Evolutionary conservation across 2,888 invertebrate genomes (phyloP).

Genomic region (Erebia ligea): DNA sequence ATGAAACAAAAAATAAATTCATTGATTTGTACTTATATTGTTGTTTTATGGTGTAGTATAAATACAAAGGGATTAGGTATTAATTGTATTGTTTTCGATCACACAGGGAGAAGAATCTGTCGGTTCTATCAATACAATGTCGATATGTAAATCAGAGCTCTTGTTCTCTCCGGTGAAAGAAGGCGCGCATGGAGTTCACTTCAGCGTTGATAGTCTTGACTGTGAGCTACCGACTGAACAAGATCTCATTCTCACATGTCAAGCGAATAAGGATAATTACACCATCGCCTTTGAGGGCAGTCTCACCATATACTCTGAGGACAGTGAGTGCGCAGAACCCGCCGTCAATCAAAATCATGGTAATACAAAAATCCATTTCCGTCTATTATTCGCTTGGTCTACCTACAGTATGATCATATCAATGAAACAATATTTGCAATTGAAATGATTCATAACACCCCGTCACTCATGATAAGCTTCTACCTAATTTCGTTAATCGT

Average conservation of each 20-base stretch:
- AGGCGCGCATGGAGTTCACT: constrained; percentile 88
- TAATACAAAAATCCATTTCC: constrained; percentile 42
- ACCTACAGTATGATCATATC: constrained; percentile 23
- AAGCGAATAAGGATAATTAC: constrained; percentile 96
- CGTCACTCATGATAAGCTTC: constrained; percentile 56
- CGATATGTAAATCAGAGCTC: constrained; percentile 95
- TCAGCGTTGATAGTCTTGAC: constrained; percentile 95
- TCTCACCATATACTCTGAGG: constrained; percentile 92
- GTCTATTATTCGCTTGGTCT: background rate
- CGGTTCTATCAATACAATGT: constrained; percentile 91
- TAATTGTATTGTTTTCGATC: constrained; percentile 27
- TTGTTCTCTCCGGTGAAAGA: constrained; percentile 96
- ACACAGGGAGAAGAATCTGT: constrained; percentile 88
- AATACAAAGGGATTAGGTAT: background rate
- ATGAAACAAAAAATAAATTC: background rate
- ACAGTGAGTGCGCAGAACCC: constrained; percentile 86
- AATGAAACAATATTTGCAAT: constrained; percentile 58
- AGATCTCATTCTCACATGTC: constrained; percentile 94
- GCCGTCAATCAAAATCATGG: constrained; percentile 82
- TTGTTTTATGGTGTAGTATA: background rate
- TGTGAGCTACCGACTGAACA: constrained; percentile 91
- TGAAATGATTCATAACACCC: constrained; percentile 54
- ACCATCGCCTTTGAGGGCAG: constrained; percentile 97
- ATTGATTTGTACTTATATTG: background rate
- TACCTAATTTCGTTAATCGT: constrained; percentile 47